Evolutionary conservation across 64 coral and sea anemone genomes (phyloP).

Genomic region (Anthopleura sola): DNA sequence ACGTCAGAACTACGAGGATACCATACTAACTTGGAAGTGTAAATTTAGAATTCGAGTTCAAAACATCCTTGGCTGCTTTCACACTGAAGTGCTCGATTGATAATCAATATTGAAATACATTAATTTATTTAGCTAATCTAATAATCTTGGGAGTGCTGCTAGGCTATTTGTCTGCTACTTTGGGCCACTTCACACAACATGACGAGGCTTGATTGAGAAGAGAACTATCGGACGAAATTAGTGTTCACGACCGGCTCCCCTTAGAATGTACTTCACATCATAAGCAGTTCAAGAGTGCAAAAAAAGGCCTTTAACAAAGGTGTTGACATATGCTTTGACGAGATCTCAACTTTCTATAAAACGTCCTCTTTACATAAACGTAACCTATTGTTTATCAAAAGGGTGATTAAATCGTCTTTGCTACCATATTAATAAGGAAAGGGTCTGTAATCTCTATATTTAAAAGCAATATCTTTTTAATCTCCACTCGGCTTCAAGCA

Average conservation of each 20-base stretch:
- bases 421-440: background rate
- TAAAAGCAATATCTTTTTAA: slow-evolving; percentile 10
- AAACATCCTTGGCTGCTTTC: background rate
- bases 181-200: background rate
- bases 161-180: slow-evolving; percentile 6
- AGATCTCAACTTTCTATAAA: slow-evolving; percentile 12
- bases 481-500: background rate
- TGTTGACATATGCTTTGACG: slow-evolving; percentile 16
- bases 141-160: background rate
- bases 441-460: slow-evolving; percentile 1
- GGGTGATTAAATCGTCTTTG: slow-evolving; percentile 11
- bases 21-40: background rate
- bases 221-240: background rate
- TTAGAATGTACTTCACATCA: background rate
- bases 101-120: background rate
- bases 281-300: slow-evolving; percentile 1
- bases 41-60: background rate
- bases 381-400: background rate
- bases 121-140: background rate
- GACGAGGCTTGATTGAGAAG: background rate
- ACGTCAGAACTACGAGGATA: background rate
- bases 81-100: background rate
- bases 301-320: slow-evolving; percentile 23
- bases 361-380: slow-evolving; percentile 18
- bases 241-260: background rate